Percentiles rank a stretch among this genome's conserved stretches.
Conservation (phyloP, 64 coral and sea anemone genomes). For the Acropora yongei region DNA sequence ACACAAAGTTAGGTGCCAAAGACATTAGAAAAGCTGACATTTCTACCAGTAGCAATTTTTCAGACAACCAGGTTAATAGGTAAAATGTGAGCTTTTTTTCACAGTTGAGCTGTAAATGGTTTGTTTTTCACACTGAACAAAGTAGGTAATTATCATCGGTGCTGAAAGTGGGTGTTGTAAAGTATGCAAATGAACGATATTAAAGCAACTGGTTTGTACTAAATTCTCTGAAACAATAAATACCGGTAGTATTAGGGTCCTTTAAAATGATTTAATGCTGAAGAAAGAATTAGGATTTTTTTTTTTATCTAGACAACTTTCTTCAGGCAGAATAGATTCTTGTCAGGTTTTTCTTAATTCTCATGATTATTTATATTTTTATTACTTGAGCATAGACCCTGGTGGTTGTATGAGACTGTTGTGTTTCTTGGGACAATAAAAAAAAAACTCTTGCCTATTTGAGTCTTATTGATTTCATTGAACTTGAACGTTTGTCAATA, state of each 20-base stretch:
- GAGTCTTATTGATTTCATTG: background rate
- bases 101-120: no score
- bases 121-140: no score
- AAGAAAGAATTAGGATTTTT: background rate
- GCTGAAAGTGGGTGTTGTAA: no score
- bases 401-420: slow-evolving; percentile 45
- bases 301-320: background rate
- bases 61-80: no score
- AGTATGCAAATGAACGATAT: no score
- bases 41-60: no score
- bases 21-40: no score
- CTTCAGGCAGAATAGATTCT: slow-evolving; percentile 21
- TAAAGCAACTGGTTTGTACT: background rate
- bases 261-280: slow-evolving; percentile 39
- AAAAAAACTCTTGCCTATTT: background rate
- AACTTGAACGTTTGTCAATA: background rate
- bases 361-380: slow-evolving; percentile 46
- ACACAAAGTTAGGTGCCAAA: no score
- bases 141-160: no score
- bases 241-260: background rate
- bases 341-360: background rate
- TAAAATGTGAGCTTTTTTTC: no score
- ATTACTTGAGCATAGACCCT: slow-evolving; percentile 30
- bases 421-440: slow-evolving; percentile 49
- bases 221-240: background rate